A percentile compares a stretch with the other conserved stretches of the same genome.
Conservation (phyloP, 1,140 invertebrate genomes). For the Chrysopa pallens region DNA sequence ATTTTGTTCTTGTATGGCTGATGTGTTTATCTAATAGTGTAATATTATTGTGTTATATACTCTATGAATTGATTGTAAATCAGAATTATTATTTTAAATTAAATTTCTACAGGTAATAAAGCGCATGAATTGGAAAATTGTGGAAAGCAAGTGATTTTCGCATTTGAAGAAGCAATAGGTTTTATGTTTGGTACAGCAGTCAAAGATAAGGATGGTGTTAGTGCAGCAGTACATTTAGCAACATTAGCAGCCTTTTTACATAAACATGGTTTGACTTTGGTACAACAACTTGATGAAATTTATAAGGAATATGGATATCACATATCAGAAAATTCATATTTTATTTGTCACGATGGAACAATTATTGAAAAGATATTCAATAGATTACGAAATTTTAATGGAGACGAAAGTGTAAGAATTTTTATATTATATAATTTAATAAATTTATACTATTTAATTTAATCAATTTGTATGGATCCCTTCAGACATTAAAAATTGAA, state of each 20-base stretch:
- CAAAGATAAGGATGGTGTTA: conserved; percentile 92
- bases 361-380: conserved; percentile 65
- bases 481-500: too few species aligned
- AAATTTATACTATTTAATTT: neutral
- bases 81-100: too few species aligned
- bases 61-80: too few species aligned
- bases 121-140: conserved; percentile 48
- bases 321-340: conserved; percentile 74
- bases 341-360: conserved; percentile 58
- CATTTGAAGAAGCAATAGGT: conserved; percentile 89
- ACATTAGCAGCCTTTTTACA: conserved; percentile 64
- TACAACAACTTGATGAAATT: conserved; percentile 60
- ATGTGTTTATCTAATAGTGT: too few species aligned
- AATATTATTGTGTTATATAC: too few species aligned
- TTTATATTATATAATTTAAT: neutral
- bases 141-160: conserved; percentile 70
- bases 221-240: conserved; percentile 50
- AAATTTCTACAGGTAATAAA: conserved; percentile 60
- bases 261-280: conserved; percentile 41
- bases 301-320: conserved; percentile 79
- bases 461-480: too few species aligned
- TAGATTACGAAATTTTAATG: conserved; percentile 57
- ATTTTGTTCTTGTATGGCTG: too few species aligned
- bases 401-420: conserved; percentile 38
- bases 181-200: conserved; percentile 84